Evolutionary conservation across 2,888 invertebrate species (phyloP).

Genomic region (Mesorhabditis belari): DNA sequence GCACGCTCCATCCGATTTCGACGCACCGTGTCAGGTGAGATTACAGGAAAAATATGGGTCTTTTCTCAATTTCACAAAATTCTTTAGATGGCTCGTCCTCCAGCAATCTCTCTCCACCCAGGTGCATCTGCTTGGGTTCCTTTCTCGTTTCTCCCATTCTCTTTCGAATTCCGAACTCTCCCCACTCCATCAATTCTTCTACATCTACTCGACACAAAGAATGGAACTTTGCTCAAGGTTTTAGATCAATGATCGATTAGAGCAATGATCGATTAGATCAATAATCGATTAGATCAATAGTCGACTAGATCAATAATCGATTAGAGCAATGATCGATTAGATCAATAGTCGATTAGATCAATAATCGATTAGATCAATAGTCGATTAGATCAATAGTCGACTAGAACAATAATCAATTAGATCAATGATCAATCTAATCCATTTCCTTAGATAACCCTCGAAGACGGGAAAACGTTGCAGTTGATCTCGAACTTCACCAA

Average conservation of each 20-base stretch:
- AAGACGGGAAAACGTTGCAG: slow-evolving; percentile 22
- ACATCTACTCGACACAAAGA: slow-evolving; percentile 34
- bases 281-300: too few relatives aligned
- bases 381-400: too few relatives aligned
- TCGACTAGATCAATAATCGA: too few relatives aligned
- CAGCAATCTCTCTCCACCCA: too few relatives aligned
- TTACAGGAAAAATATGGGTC: neutral
- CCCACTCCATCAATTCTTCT: slow-evolving; percentile 21
- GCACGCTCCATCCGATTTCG: slow-evolving; percentile 32
- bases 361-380: neutral
- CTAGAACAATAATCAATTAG: too few relatives aligned
- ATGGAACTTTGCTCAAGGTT: slow-evolving; percentile 37
- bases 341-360: too few relatives aligned
- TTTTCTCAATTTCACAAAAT: too few relatives aligned
- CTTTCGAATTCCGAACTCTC: slow-evolving; percentile 46
- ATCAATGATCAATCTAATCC: neutral
- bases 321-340: too few relatives aligned
- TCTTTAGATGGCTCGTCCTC: slow-evolving; percentile 30
- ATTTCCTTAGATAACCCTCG: slow-evolving; percentile 2
- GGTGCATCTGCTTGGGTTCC: slow-evolving; percentile 32
- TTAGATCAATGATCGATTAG: slow-evolving; percentile 6
- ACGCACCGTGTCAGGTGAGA: slow-evolving; percentile 7
- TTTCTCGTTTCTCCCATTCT: slow-evolving; percentile 49
- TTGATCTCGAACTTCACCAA: slow-evolving; percentile 38
- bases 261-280: too few relatives aligned